Percentiles rank a stretch among this genome's conserved stretches.
Evolutionary conservation across 2,113 vertebrate genomes (phyloP).

Genomic region (Mustela lutreola): DNA sequence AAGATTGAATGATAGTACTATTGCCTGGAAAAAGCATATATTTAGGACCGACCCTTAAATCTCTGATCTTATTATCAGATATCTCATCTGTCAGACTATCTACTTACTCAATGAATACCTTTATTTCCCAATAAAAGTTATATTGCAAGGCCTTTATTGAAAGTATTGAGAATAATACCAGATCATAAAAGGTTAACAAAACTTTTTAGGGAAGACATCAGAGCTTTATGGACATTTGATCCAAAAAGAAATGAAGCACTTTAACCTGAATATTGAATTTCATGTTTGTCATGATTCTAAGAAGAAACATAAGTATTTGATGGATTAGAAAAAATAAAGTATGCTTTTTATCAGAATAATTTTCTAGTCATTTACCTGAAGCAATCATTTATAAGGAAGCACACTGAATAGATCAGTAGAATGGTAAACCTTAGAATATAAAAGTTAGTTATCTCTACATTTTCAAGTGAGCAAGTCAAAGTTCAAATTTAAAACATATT

Average conservation of each 20-base stretch:
- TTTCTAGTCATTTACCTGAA: slow-evolving; percentile 59
- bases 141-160: background rate
- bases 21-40: background rate
- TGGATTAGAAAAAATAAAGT: slow-evolving; percentile 9
- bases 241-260: background rate
- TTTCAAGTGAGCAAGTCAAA: slow-evolving; percentile 47
- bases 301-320: slow-evolving; percentile 13
- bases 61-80: background rate
- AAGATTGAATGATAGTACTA: background rate
- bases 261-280: slow-evolving; percentile 44
- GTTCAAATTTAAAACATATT: slow-evolving; percentile 49
- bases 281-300: background rate
- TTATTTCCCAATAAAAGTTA: slow-evolving; percentile 34
- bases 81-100: background rate
- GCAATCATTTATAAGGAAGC: slow-evolving; percentile 26
- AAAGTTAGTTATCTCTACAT: slow-evolving; percentile 45
- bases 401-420: background rate
- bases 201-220: background rate
- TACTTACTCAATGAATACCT: background rate
- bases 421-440: slow-evolving; percentile 11
- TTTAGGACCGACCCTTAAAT: background rate
- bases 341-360: slow-evolving; percentile 47
- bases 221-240: background rate
- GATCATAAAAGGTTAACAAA: slow-evolving; percentile 33
- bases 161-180: background rate